Conservation (phyloP, 2,888 invertebrate species). For the Acleris literana region DNA sequence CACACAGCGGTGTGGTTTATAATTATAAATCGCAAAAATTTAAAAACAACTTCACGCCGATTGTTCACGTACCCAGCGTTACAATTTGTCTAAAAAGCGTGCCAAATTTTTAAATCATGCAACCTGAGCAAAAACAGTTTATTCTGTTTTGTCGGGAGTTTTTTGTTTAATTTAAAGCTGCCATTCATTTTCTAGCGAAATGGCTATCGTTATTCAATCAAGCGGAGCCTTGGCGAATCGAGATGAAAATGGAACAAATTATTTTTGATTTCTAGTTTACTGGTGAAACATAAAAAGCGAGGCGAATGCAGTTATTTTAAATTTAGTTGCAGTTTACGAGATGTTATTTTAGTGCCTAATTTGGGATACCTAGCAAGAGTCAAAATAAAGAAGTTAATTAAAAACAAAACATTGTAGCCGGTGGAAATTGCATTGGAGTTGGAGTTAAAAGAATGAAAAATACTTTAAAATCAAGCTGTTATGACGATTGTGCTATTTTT, state of each 20-base stretch:
- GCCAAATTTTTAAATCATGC: conserved; percentile 13
- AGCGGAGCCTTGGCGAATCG: conserved; percentile 20
- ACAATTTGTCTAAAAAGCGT: conserved; percentile 17
- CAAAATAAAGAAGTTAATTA: no score
- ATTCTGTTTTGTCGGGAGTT: conserved; percentile 6
- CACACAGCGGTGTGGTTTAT: no score
- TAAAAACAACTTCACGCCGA: conserved; percentile 7
- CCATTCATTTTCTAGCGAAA: conserved; percentile 17
- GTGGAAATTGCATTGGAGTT: no score
- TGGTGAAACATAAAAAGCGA: background rate
- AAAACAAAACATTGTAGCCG: no score
- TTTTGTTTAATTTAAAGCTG: conserved; percentile 11
- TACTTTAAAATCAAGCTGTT: no score
- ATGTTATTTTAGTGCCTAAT: no score
- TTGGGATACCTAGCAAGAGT: no score
- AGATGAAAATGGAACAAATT: conserved; percentile 20
- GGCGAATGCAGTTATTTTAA: no score
- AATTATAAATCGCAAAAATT: background rate
- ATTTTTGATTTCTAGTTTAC: conserved; percentile 8
- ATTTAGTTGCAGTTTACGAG: no score
- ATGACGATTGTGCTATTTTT: no score
- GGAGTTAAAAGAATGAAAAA: no score
- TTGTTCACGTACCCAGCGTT: conserved; percentile 4
- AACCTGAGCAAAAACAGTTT: conserved; percentile 7
- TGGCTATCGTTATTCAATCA: conserved; percentile 12